These are phyloP conservation scores for Ginglymostoma cirratum DNA, from an alignment of 2,113 vertebrate species.

Conservation along the genomic window DNA sequence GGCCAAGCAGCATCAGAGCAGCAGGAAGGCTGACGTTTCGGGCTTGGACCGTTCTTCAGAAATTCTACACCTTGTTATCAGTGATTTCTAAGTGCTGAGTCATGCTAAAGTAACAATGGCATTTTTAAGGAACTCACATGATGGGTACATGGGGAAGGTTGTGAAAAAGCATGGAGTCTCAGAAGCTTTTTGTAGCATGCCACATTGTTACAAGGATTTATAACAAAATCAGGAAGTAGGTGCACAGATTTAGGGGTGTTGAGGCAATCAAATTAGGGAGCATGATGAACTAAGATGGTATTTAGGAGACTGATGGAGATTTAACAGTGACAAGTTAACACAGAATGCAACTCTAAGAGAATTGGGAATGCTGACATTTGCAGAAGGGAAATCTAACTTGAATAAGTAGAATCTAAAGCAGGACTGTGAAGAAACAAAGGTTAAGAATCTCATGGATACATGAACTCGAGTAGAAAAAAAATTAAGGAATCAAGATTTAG, in stretches of 20 bases:
- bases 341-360: neutral
- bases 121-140: neutral
- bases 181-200: neutral
- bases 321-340: neutral
- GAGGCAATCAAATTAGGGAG: neutral
- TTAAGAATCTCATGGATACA: neutral
- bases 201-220: neutral
- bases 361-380: neutral
- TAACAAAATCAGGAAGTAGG: neutral
- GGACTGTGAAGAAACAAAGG: neutral
- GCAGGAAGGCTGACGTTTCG: no score
- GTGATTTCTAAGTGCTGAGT: neutral
- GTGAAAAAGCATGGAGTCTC: neutral
- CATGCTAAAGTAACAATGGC: neutral
- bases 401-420: neutral
- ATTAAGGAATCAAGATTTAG: neutral
- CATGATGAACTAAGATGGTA: neutral
- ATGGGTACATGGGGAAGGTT: neutral
- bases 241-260: neutral
- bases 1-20: no score
- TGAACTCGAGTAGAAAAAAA: neutral
- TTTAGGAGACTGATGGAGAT: neutral
- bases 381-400: neutral
- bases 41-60: no score
- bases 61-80: no score